These are phyloP conservation scores for Falco cherrug DNA, from an alignment of 2,797 vertebrate species.

Conservation along the genomic window DNA sequence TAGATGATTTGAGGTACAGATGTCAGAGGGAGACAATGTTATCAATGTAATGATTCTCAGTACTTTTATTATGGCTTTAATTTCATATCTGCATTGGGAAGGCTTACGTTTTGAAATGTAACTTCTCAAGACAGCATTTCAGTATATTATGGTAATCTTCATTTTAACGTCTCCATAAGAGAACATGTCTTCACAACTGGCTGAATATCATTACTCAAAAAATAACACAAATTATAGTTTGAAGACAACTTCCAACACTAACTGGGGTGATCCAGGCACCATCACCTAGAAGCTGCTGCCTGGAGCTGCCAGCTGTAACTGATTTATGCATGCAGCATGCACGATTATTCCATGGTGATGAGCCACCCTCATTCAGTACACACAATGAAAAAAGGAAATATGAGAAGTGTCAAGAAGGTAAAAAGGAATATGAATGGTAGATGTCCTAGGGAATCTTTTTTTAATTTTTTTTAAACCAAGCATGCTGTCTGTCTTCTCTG, in stretches of 20 bases:
- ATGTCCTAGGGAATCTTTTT: background rate
- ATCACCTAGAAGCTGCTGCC: background rate
- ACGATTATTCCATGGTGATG: accelerated
- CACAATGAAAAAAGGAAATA: accelerated
- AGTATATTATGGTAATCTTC: background rate
- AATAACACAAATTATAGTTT: background rate
- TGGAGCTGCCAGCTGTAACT: background rate
- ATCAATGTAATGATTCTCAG: background rate
- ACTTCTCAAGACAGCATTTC: background rate
- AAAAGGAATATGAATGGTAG: background rate
- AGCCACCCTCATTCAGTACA: background rate
- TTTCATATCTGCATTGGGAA: background rate
- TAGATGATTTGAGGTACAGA: background rate
- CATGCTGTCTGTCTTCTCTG: background rate
- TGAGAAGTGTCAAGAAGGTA: background rate
- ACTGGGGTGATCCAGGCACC: accelerated
- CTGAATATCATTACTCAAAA: background rate
- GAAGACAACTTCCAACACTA: background rate
- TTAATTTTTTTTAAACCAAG: background rate
- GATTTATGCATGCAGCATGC: accelerated
- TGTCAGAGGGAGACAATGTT: background rate
- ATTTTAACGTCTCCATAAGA: accelerated
- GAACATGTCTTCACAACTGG: background rate
- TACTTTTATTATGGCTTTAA: background rate
- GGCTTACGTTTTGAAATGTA: background rate